These are phyloP conservation scores for Drosophila pseudoananassae DNA, from an alignment of 1,140 invertebrate species.

Conservation along the genomic window DNA sequence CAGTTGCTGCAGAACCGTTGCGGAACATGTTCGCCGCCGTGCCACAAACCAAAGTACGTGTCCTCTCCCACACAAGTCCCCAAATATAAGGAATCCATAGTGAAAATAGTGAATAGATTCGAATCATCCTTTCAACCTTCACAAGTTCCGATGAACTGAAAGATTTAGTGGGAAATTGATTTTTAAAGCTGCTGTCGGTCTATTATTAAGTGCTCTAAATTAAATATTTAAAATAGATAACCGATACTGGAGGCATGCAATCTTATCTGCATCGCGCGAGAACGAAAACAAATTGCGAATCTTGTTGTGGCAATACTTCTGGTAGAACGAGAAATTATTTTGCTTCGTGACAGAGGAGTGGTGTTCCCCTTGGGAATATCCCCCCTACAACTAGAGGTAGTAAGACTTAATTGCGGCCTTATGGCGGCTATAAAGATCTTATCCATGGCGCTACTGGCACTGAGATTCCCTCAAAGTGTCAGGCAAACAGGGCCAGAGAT, in stretches of 20 bases:
- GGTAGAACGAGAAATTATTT: constrained; percentile 9
- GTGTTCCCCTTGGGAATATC: constrained; percentile 18
- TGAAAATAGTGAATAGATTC: background rate
- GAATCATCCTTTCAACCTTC: constrained; percentile 8
- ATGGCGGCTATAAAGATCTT: constrained; percentile 14
- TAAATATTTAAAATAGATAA: constrained; percentile 29
- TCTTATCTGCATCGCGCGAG: constrained; percentile 31
- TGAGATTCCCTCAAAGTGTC: constrained; percentile 11
- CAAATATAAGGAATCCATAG: too few relatives aligned
- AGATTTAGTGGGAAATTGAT: constrained; percentile 23
- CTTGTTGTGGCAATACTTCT: constrained; percentile 30
- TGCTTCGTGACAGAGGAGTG: constrained; percentile 10
- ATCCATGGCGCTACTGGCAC: constrained; percentile 14
- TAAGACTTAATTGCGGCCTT: constrained; percentile 23
- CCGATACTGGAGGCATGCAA: background rate
- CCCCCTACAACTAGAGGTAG: background rate
- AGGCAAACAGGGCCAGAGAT: constrained; percentile 24
- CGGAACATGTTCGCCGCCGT: constrained; percentile 63
- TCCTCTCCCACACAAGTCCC: background rate
- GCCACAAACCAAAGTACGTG: constrained; percentile 57
- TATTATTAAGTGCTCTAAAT: constrained; percentile 33
- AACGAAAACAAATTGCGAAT: constrained; percentile 42
- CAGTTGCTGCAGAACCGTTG: constrained; percentile 70
- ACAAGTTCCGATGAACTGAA: constrained; percentile 22
- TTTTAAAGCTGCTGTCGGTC: constrained; percentile 12